Evolutionary conservation across 2,113 vertebrate genomes (phyloP), one percentile per base, ranked within the genome.

Genomic region (Cinclus cinclus): DNA sequence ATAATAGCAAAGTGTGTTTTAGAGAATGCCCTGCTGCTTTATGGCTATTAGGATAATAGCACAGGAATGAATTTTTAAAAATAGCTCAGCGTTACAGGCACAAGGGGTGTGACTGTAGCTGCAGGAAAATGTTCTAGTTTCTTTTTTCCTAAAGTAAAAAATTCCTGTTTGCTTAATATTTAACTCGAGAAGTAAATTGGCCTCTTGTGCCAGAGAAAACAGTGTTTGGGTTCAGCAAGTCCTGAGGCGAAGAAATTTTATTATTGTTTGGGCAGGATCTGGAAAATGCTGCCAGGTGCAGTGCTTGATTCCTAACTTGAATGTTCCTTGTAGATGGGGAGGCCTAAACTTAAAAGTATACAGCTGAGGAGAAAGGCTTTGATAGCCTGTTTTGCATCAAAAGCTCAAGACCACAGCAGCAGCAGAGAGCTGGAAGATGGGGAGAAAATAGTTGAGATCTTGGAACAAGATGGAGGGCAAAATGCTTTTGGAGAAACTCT

Each of bases 31-130:
- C 33, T 10, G 24, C 77, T 95, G 83, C 75, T 84, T 95, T 84
- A 64, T 75, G 53, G 68, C 84, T 94, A 89, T 94, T 84, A 90
- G 91, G 58, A 93, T 97, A 97, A 97, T 93, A 95, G 77, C 91
- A 82, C 87, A 62, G 93, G 90, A 94, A 94, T 97, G 69, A 75
- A 14, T 71, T 89, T 95, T 95, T 83, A 62, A 77, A 93, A 97
- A 95, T 96, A 97, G 95, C 71, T 95, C 78, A 50, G 60, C 23
- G 6, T 67, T 90, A 80, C 73, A 82, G 56, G 50, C 52, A 78
- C 31, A 41, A 87, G 77, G 91, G 92, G 86, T 88, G 74, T 87
- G 90, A 94, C 83, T 77, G 15, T 68, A 65, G 87, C 86, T 91
- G 77, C 70, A 84, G 89, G 78, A 95, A 92, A 95, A 94, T 87